Evolutionary conservation across 2,888 invertebrate genomes (phyloP).

Genomic region (Cryptus viduatorius): DNA sequence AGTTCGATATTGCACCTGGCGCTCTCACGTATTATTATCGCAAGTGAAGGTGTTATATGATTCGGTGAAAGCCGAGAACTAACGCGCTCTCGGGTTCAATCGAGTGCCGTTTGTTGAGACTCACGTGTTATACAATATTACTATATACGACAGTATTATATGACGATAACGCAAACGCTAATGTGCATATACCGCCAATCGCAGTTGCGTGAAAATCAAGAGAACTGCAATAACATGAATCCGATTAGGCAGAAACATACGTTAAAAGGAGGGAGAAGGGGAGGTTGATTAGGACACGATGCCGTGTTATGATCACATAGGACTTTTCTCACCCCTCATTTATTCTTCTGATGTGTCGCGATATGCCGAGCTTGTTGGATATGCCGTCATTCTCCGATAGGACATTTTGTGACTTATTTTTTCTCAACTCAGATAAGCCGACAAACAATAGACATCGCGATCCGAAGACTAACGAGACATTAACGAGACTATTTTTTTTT

Average conservation of each 20-base stretch:
- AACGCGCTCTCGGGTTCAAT: constrained; percentile 40
- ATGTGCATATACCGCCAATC: background rate
- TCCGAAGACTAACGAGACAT: too few relatives aligned
- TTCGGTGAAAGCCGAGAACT: constrained; percentile 32
- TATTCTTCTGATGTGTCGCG: too few relatives aligned
- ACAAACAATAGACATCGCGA: too few relatives aligned
- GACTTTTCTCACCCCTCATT: too few relatives aligned
- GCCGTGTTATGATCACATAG: too few relatives aligned
- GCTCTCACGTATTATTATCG: constrained; percentile 41
- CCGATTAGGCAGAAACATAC: background rate
- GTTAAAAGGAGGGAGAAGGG: background rate
- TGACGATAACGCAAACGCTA: background rate
- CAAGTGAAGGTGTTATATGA: constrained; percentile 36
- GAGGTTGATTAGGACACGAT: too few relatives aligned
- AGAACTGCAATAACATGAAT: background rate
- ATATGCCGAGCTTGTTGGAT: too few relatives aligned
- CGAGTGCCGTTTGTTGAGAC: constrained; percentile 34
- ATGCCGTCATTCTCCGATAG: too few relatives aligned
- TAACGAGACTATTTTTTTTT: too few relatives aligned
- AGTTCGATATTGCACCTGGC: constrained; percentile 57
- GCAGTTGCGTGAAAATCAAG: background rate
- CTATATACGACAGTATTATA: constrained; percentile 6
- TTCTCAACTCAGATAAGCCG: too few relatives aligned
- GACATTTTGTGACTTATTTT: too few relatives aligned
- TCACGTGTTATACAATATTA: constrained; percentile 19